Evolutionary conservation across 2,113 vertebrate species (phyloP), one percentile per base, ranked within the genome.

Genomic region (Lichenostomus cassidix): DNA sequence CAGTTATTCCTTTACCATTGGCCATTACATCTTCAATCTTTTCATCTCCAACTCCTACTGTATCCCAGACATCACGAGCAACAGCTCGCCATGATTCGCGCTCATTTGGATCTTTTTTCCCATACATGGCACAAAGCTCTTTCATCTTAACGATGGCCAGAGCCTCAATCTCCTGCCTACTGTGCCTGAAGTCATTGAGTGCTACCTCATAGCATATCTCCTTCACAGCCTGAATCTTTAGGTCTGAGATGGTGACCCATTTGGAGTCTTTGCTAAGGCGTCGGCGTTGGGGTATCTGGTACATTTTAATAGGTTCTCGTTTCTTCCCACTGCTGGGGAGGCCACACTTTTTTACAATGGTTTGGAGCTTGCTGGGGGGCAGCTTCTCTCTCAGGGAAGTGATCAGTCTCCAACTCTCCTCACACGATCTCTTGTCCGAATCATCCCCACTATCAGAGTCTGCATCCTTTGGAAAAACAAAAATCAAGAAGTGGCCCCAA

Each of bases 361-460:
- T 99, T 97, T 99, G 99, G 87, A 99, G 97, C 98, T 99, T 99
- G 98, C 99, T 99, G 96, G 99, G 99, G 93, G 99, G 99, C 92
- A 99, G 99, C 98, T 99, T 99, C 98, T 99, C 99, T 98, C 99
- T 99, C 98, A 99, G 97, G 97, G 99, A 99, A 96, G 99, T 99
- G 97, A 99, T 99, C 98, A 99, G 98, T 98, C 99, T 99, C 99
- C 99, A 99, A 98, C 99, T 99, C 98, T 99, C 99, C 96, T 99
- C 99, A 90, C 99, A 99, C 96, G 99, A 99, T 96, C 99, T 98
- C 99, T 99, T 99, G 99, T 99, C 99, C 97, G 99, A 99, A 98
- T 99, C 99, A 98, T 99, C 99, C 94, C 99, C 99, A 99, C 99
- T 99, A 99, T 99, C 99, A 98, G 99, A 99, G 98, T 99, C 99